phyloP scores from a whole-genome alignment of 2,888 invertebrate species.

The Ceraclea dissimilis region DNA sequence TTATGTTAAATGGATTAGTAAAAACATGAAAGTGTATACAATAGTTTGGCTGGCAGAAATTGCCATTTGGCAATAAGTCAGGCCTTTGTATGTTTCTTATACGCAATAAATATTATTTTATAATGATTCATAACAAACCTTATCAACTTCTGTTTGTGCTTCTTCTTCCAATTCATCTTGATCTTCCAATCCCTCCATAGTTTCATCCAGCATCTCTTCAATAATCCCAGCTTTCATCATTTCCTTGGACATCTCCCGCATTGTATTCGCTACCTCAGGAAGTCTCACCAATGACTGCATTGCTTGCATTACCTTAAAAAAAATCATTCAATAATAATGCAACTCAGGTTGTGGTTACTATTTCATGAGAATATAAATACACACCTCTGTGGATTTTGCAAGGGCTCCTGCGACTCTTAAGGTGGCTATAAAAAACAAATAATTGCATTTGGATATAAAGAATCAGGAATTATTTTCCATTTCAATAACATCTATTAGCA shows the following conservation, averaged over 20 bases:
- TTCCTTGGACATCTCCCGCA: conserved; percentile 97
- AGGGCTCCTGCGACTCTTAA: conserved; percentile 87
- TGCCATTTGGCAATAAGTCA: too few relatives aligned
- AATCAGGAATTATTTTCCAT: too few relatives aligned
- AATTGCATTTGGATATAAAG: too few relatives aligned
- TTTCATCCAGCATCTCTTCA: conserved; percentile 98
- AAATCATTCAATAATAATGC: background rate
- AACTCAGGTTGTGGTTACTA: too few relatives aligned
- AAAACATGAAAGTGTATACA: background rate
- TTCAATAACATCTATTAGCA: too few relatives aligned
- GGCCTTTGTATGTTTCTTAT: background rate
- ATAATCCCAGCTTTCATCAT: conserved; percentile 99
- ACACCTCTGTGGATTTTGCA: conserved; percentile 91
- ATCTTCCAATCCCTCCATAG: conserved; percentile 88
- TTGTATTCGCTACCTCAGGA: conserved; percentile 90
- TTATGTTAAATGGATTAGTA: background rate
- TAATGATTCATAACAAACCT: conserved; percentile 43
- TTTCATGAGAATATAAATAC: background rate
- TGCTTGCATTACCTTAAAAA: conserved; percentile 72
- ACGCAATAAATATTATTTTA: background rate
- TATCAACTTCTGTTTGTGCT: conserved; percentile 89
- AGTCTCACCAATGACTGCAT: conserved; percentile 89
- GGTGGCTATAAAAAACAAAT: conserved; percentile 70
- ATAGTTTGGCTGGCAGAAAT: background rate
- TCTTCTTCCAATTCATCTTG: conserved; percentile 94